A percentile compares a stretch with the other conserved stretches of the same genome.
These are phyloP conservation scores for Torymus auratus DNA, from an alignment of 2,888 invertebrate species.

Conservation along the genomic window DNA sequence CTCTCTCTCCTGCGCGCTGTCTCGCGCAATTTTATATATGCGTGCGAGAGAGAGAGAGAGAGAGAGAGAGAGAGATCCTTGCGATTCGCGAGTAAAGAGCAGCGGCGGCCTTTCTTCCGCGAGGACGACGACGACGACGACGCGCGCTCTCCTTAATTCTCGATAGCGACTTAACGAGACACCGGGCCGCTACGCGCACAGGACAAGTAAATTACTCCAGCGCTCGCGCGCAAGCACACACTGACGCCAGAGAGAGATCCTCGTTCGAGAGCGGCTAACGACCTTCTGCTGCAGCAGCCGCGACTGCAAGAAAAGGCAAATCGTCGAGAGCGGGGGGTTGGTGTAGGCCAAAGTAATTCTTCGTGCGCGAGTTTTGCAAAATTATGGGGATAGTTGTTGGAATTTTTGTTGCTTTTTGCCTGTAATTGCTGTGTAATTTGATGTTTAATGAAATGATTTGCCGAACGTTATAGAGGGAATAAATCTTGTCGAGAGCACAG, in stretches of 20 bases:
- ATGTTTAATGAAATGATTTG: neutral
- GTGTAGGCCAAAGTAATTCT: too few relatives aligned
- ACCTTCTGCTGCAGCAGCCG: conserved; percentile 7
- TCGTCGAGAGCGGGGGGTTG: neutral
- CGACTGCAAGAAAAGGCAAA: conserved; percentile 11
- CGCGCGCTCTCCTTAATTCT: conserved; percentile 69
- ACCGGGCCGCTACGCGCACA: conserved; percentile 68
- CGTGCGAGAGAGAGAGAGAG: neutral
- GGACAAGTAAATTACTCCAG: conserved; percentile 74
- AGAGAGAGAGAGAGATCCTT: neutral
- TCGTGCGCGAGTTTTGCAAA: conserved; percentile 15
- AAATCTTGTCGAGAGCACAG: too few relatives aligned
- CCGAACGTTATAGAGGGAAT: too few relatives aligned
- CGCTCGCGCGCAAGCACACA: conserved; percentile 55
- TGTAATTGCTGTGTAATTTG: neutral
- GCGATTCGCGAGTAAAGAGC: conserved; percentile 25
- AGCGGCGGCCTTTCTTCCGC: conserved; percentile 30
- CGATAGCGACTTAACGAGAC: conserved; percentile 74
- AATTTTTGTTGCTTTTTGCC: neutral
- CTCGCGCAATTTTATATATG: conserved; percentile 7
- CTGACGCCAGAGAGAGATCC: conserved; percentile 14
- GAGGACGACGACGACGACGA: conserved; percentile 25
- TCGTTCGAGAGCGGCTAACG: conserved; percentile 65
- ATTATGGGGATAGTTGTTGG: conserved; percentile 18
- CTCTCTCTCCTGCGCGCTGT: neutral